Evolutionary conservation across 1,140 invertebrate species (phyloP).

Genomic region (Neelides sp.): DNA sequence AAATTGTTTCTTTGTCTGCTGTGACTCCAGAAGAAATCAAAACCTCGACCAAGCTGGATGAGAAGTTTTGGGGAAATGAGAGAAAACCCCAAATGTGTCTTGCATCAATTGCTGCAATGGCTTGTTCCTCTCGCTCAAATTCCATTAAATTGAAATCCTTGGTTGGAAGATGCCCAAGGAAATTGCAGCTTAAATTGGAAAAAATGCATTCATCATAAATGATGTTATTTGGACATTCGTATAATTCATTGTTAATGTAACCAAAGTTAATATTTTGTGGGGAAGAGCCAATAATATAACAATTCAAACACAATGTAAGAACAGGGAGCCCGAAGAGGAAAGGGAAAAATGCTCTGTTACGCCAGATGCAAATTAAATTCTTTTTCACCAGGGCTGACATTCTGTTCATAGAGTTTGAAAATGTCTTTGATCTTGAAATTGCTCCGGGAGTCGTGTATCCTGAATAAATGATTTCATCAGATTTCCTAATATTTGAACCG

Average conservation of each 20-base stretch:
- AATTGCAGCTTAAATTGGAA: slow-evolving; percentile 56
- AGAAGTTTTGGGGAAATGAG: slow-evolving; percentile 72
- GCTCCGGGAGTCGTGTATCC: neutral
- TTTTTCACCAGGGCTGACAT: slow-evolving; percentile 47
- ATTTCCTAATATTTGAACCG: no score
- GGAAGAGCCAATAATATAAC: slow-evolving; percentile 78
- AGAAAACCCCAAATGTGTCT: slow-evolving; percentile 74
- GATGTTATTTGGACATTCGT: slow-evolving; percentile 37
- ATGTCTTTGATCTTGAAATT: slow-evolving; percentile 1
- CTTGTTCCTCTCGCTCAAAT: slow-evolving; percentile 48
- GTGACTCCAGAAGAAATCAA: slow-evolving; percentile 51
- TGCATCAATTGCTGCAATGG: slow-evolving; percentile 51
- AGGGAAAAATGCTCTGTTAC: slow-evolving; percentile 63
- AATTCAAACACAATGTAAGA: slow-evolving; percentile 83
- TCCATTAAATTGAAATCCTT: slow-evolving; percentile 38
- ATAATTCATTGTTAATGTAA: slow-evolving; percentile 69
- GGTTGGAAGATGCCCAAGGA: slow-evolving; percentile 48
- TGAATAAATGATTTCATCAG: no score
- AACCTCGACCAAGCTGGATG: slow-evolving; percentile 57
- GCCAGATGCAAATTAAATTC: slow-evolving; percentile 48
- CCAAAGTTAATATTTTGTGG: slow-evolving; percentile 69
- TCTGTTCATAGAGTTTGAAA: slow-evolving; percentile 10
- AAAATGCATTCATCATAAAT: slow-evolving; percentile 50
- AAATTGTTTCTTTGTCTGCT: slow-evolving; percentile 58
- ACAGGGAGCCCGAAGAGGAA: slow-evolving; percentile 85